Base-by-base conservation (phyloP, 2,797 vertebrate species). In the Salarias fasciatus region DNA sequence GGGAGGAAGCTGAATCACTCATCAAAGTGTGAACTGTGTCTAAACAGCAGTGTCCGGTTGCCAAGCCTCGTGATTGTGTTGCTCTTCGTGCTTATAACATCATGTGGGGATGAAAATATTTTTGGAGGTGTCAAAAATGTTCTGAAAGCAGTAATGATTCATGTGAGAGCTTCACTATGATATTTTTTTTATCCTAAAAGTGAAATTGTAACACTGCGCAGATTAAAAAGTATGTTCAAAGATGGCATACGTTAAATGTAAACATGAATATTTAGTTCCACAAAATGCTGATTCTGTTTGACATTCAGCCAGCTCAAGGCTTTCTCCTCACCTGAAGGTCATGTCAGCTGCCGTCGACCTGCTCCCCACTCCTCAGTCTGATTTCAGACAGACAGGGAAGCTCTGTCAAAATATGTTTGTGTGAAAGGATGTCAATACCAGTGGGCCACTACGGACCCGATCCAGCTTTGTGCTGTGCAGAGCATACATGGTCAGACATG, bases 1-100 rank as follows among this genome's bases (percentile, higher is more conserved):
- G 53, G 38, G 38, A 62, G 42, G 50, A 75, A 72, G 79, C 43
- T 86, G 28, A 90, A 85, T 90, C 85, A 88, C 85, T 85, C 56
- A 90, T 87, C 61, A 79, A 70, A 84, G 69, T 46, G 63, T 55
- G 37, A 68, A 64, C 71, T 33, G 47, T 43, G 38, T 55, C 59
- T 46, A 71, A 57, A 61, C 58, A 70, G 37, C 49, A 37, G 28
- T n/a, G 41, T 35, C 47, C 9, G 45, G 29, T 29, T 13, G 33
- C 53, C 37, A 12, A 37, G 11, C 30, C 45, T 50, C 48, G 11
- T 24, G 28, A 40, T 24, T 70, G n/a, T 63, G 62, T 60, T 35
- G 35, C 33, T 9, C 9, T 9, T 4, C 33, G 4, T 35, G 33
- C 33, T 24, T 3, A 3, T 24, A 18, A 24, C 18, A 24, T 24